A percentile compares a stretch with the other conserved stretches of the same genome.
Conservation (phyloP, 2,797 vertebrate species). For the Petrocephalus sullivani region DNA sequence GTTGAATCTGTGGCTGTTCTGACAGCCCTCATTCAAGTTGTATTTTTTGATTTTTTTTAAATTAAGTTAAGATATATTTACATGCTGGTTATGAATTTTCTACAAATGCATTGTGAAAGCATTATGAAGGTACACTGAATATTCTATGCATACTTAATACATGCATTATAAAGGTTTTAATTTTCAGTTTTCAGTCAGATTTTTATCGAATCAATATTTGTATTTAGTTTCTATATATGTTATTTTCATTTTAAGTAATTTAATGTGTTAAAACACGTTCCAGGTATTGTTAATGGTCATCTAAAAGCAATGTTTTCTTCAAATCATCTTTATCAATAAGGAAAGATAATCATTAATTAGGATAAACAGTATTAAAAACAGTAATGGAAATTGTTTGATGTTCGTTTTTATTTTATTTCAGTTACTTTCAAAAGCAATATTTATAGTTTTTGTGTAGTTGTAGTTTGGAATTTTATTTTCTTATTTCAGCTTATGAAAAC, state of each 20-base stretch:
- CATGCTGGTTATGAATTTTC: not conserved
- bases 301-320: not conserved
- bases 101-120: not conserved
- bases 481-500: not conserved
- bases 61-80: not conserved
- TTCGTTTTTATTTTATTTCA: not conserved
- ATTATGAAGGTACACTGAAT: not conserved
- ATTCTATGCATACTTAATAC: no score
- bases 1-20: not conserved
- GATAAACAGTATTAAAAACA: not conserved
- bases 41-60: not conserved
- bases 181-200: not conserved
- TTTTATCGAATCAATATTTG: not conserved
- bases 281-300: not conserved
- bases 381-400: not conserved
- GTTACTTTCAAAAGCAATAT: not conserved
- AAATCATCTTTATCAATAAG: not conserved
- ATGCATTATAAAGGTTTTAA: not conserved
- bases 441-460: not conserved
- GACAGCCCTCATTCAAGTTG: not conserved
- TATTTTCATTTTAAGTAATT: not conserved
- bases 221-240: not conserved
- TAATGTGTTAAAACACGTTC: not conserved
- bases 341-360: not conserved
- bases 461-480: not conserved